These are phyloP conservation scores for Blastomussa wellsi DNA, from an alignment of 92 coral and sea anemone species.

Conservation along the genomic window DNA sequence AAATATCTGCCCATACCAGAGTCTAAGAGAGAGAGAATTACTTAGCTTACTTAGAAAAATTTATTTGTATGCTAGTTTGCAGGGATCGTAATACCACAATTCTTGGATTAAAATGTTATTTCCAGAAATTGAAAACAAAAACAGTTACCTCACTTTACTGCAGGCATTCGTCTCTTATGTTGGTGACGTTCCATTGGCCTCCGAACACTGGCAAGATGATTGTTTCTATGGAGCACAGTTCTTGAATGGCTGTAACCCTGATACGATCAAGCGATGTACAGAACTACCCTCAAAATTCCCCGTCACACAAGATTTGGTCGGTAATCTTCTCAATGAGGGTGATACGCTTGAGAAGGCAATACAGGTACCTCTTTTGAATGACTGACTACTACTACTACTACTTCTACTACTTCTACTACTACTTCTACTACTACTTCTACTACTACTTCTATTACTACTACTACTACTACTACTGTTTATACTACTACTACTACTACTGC, in stretches of 20 bases:
- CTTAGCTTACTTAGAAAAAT: no score
- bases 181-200: constrained; percentile 46
- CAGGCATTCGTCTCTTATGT: constrained; percentile 43
- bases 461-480: not conserved
- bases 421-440: no score
- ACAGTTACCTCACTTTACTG: not conserved
- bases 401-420: no score
- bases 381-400: not conserved
- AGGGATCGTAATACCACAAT: not conserved
- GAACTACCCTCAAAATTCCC: constrained; percentile 69
- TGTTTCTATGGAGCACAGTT: constrained; percentile 70
- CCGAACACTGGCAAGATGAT: constrained; percentile 74
- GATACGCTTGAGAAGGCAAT: constrained; percentile 57
- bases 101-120: not conserved
- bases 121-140: no score
- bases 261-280: constrained; percentile 60
- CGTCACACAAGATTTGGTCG: constrained; percentile 64
- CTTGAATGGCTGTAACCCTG: constrained; percentile 79
- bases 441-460: not conserved
- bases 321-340: constrained; percentile 58
- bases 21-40: no score
- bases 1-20: no score
- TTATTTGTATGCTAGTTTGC: no score
- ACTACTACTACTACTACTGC: not conserved
- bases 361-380: constrained; percentile 40